A percentile compares a stretch with the other conserved stretches of the same genome.
Conservation (phyloP, 2,113 vertebrate genomes). For the Atrichornis clamosus region DNA sequence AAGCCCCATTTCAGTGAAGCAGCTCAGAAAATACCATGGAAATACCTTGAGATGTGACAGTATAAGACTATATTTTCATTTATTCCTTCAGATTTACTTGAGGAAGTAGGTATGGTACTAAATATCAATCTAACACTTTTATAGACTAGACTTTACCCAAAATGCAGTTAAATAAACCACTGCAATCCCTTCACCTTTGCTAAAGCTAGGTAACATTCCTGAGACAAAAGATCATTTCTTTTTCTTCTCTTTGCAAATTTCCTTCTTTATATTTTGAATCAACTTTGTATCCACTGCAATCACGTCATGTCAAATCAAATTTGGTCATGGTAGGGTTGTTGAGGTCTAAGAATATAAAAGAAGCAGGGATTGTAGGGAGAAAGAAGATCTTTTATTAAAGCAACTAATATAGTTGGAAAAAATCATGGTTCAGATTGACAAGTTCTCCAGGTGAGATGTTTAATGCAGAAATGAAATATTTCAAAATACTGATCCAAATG, state of each 20-base stretch:
- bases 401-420: not conserved
- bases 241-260: not conserved
- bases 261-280: not conserved
- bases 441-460: not conserved
- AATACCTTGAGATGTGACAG: not conserved
- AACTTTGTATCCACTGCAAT: not conserved
- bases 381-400: not conserved
- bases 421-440: not conserved
- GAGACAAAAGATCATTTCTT: not conserved
- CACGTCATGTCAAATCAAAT: not conserved
- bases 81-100: not conserved
- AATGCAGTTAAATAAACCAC: not conserved
- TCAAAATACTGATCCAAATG: not conserved
- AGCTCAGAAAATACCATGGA: not conserved
- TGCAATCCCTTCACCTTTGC: not conserved
- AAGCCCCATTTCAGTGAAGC: not conserved
- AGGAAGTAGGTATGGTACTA: not conserved
- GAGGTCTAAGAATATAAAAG: not conserved
- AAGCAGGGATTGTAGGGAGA: not conserved
- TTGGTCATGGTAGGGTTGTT: not conserved
- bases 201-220: not conserved
- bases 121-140: not conserved
- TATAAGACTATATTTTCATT: not conserved
- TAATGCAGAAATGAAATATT: not conserved
- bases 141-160: not conserved